Conservation (phyloP, 2,797 vertebrate genomes). For the Sylvilagus floridanus region DNA sequence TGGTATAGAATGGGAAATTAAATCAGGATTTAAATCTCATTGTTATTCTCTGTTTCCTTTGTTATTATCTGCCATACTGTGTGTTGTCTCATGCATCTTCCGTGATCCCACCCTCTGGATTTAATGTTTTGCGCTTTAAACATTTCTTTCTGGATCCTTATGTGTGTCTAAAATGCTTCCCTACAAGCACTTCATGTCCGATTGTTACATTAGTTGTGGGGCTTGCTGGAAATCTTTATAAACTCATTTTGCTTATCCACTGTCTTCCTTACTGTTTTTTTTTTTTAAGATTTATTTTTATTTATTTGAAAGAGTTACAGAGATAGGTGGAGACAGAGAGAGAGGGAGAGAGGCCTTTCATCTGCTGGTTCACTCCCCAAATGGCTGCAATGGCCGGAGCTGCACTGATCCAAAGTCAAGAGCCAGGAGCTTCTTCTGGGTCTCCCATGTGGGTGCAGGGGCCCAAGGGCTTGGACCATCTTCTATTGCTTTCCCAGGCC, state of each 20-base stretch:
- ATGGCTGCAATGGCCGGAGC: too few species aligned
- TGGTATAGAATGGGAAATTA: background rate
- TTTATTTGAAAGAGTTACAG: too few species aligned
- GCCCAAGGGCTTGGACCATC: too few species aligned
- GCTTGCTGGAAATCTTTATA: background rate
- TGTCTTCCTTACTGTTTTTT: background rate
- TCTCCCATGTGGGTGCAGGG: too few species aligned
- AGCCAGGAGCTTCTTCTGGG: too few species aligned
- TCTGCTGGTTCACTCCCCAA: too few species aligned
- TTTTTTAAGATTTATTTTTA: too few species aligned
- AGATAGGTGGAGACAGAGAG: too few species aligned
- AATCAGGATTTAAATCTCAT: background rate
- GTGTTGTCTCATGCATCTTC: background rate
- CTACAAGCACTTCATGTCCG: background rate
- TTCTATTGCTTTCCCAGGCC: too few species aligned
- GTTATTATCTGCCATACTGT: background rate
- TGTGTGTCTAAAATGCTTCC: background rate
- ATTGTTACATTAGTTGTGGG: background rate
- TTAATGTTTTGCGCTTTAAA: conserved; percentile 9
- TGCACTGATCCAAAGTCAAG: too few species aligned
- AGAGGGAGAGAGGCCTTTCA: too few species aligned
- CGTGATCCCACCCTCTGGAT: background rate
- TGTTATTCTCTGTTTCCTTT: background rate
- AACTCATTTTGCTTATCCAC: background rate
- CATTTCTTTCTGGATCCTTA: background rate